Conservation (phyloP, 2,888 invertebrate species). For the Pandemis heparana region DNA sequence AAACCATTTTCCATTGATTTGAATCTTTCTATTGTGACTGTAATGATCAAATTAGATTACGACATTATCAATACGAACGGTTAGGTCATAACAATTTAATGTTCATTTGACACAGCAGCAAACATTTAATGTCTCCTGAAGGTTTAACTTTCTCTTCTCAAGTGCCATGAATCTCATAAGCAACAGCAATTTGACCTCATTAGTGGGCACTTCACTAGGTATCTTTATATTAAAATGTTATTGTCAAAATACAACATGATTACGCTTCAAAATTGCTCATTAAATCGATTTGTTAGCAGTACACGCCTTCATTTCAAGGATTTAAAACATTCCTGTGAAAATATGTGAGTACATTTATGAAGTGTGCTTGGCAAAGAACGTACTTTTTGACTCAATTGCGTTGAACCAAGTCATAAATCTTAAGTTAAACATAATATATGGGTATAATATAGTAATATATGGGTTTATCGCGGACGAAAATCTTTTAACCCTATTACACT, state of each 20-base stretch:
- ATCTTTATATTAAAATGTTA: constrained; percentile 13
- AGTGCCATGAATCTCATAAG: constrained; percentile 16
- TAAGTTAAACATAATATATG: too few species aligned
- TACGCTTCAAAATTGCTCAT: background rate
- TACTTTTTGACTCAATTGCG: too few species aligned
- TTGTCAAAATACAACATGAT: constrained; percentile 17
- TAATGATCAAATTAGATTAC: constrained; percentile 2
- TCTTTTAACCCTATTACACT: too few species aligned
- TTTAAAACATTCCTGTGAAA: background rate
- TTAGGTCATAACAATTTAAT: background rate
- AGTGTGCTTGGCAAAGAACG: too few species aligned
- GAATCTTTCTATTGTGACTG: background rate
- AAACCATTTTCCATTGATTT: background rate
- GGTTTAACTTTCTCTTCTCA: constrained; percentile 18
- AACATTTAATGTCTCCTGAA: background rate
- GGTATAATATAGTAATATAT: too few species aligned
- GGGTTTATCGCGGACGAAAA: too few species aligned
- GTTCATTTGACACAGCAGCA: background rate
- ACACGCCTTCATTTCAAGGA: background rate
- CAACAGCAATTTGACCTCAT: constrained; percentile 33
- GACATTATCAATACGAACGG: background rate
- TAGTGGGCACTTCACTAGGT: constrained; percentile 1
- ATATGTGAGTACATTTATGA: too few species aligned
- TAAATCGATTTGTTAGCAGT: background rate
- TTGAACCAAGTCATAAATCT: too few species aligned